Base-by-base conservation (phyloP, 2,113 vertebrate genomes). In the Progne subis region DNA sequence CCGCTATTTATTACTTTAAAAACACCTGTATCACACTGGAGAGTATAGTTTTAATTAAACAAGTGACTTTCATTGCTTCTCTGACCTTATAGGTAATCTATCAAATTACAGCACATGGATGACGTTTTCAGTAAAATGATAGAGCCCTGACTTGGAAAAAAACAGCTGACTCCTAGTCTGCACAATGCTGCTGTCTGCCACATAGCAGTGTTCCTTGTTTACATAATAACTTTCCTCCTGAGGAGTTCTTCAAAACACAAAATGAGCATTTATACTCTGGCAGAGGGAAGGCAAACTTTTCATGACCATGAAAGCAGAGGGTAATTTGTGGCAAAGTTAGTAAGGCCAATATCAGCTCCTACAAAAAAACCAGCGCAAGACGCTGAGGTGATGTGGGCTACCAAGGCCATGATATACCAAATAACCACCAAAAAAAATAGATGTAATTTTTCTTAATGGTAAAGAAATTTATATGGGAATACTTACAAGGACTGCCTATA, bases 161-260 rank as follows among this genome's bases (percentile, higher is more conserved):
- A 74, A 65, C 8, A 16, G 3, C 5, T 53, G 34, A 46, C 31
- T 82, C 56, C 19, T 29, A 20, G 34, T 49, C 37, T 72, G 18
- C 16, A 34, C 19, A 71, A 59, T 4, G 12, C 16, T 82, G 52
- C 49, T 56, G n/a, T 59, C 24, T 75, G 29, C 5, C 21, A 50
- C 32, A 78, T 0, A 71, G 3, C 70, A n/a, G 24, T 46, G 44
- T 26, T 72, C 34, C 0, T 0, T 53, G 11, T 37, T 72, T 50
- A 69, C 1, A 0, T 23, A 86, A 68, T 5, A 56, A 18, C 8
- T 37, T 88, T 14, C 31, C 29, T 81, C 25, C 55, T n/a, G 14
- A 65, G 19, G 18, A 19, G 4, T 23, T 74, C 64, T 72, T 85
- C 32, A 52, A 72, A 92, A 82, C 29, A 68, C 39, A 56, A 24